phyloP scores from a whole-genome alignment of 1,140 invertebrate species.

The Parapsyche elsis region DNA sequence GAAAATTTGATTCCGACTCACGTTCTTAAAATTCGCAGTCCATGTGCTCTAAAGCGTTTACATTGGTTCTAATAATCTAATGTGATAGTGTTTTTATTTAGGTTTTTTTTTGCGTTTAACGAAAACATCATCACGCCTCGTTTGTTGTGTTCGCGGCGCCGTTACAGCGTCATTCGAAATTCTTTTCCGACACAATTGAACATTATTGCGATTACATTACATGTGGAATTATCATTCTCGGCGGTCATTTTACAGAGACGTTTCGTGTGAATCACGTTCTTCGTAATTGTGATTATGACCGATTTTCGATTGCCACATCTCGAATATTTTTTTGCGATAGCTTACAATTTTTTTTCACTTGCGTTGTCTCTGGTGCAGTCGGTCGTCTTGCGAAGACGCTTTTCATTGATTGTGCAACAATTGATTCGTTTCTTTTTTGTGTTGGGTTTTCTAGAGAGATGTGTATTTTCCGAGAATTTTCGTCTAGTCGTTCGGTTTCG shows the following conservation, averaged over 20 bases:
- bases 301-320: slow-evolving; percentile 18
- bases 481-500: too few species aligned
- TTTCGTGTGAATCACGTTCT: slow-evolving; percentile 25
- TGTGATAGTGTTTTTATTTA: too few species aligned
- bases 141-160: neutral
- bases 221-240: slow-evolving; percentile 3
- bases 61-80: too few species aligned
- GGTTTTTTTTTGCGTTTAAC: too few species aligned
- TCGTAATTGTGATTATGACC: slow-evolving; percentile 14
- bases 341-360: neutral
- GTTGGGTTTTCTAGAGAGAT: too few species aligned
- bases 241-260: neutral
- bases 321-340: neutral
- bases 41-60: too few species aligned
- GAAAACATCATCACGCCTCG: too few species aligned
- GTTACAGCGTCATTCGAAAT: slow-evolving; percentile 1
- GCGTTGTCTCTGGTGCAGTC: too few species aligned
- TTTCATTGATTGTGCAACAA: too few species aligned
- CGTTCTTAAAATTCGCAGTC: neutral
- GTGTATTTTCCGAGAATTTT: too few species aligned
- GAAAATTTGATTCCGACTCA: neutral
- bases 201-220: slow-evolving; percentile 32
- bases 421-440: too few species aligned
- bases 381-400: too few species aligned
- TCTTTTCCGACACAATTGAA: slow-evolving; percentile 26